phyloP scores from a whole-genome alignment of 1,140 invertebrate genomes.

The Homarus americanus region DNA sequence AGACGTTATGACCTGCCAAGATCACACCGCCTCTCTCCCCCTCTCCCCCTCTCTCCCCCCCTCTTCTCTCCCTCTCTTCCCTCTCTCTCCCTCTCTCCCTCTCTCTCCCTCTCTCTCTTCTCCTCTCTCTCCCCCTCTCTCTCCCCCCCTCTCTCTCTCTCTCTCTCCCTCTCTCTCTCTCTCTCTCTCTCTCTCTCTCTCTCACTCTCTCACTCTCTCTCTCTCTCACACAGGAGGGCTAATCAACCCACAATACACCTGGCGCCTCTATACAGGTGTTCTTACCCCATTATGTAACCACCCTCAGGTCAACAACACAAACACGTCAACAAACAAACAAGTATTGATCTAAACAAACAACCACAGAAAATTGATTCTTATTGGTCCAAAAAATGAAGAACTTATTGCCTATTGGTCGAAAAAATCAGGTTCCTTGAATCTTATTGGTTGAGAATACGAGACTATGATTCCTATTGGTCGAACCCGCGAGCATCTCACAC shows the following conservation, averaged over 20 bases:
- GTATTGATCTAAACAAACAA: background rate
- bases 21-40: background rate
- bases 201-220: background rate
- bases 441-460: background rate
- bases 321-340: background rate
- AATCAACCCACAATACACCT: background rate
- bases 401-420: background rate
- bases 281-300: background rate
- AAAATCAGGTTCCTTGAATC: background rate
- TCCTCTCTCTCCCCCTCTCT: background rate
- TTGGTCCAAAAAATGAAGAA: background rate
- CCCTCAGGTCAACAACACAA: background rate
- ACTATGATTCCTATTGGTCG: background rate
- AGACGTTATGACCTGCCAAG: background rate
- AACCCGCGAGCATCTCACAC: background rate
- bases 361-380: background rate
- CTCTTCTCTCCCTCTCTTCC: background rate
- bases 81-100: background rate
- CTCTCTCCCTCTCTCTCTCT: background rate
- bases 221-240: background rate
- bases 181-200: background rate
- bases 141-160: too few relatives aligned
- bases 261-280: background rate
- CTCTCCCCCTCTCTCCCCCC: background rate
- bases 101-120: background rate